Evolutionary conservation across 2,113 vertebrate species (phyloP).

Genomic region (Columba livia): DNA sequence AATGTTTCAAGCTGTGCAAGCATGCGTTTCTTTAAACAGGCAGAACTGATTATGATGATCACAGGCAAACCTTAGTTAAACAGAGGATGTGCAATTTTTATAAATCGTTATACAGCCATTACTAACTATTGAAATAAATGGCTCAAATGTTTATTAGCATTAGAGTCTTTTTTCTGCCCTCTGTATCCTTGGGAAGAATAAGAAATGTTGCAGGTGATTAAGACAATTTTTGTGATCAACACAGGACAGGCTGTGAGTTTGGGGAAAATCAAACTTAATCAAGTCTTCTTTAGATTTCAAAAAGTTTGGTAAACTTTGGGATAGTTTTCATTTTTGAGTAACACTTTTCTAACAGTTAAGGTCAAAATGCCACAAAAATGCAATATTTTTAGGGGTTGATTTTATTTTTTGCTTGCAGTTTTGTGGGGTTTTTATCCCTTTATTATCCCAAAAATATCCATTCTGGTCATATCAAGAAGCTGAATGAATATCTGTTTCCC

Average conservation of each 20-base stretch:
- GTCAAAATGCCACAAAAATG: neutral
- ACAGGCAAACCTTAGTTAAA: slow-evolving; percentile 62
- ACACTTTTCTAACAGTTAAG: neutral
- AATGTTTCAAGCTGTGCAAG: slow-evolving; percentile 74
- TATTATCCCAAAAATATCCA: neutral
- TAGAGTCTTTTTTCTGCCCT: slow-evolving; percentile 12
- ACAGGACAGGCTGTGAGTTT: neutral
- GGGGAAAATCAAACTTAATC: slow-evolving; percentile 1
- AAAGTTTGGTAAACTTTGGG: neutral
- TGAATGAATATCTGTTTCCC: neutral
- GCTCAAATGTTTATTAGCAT: slow-evolving; percentile 48
- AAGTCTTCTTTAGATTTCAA: neutral
- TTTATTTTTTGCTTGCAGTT: neutral
- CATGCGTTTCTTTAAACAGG: slow-evolving; percentile 64
- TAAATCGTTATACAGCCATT: slow-evolving; percentile 50
- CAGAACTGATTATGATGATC: slow-evolving; percentile 64
- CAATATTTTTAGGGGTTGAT: neutral
- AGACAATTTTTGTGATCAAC: neutral
- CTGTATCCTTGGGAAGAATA: neutral
- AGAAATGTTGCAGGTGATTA: neutral
- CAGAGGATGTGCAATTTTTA: slow-evolving; percentile 55
- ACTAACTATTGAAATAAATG: slow-evolving; percentile 58
- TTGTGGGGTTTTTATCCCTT: neutral
- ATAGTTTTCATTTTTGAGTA: neutral
- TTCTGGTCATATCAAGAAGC: neutral